phyloP scores from a whole-genome alignment of 2,113 vertebrate species.

The Thamnophis sirtalis region DNA sequence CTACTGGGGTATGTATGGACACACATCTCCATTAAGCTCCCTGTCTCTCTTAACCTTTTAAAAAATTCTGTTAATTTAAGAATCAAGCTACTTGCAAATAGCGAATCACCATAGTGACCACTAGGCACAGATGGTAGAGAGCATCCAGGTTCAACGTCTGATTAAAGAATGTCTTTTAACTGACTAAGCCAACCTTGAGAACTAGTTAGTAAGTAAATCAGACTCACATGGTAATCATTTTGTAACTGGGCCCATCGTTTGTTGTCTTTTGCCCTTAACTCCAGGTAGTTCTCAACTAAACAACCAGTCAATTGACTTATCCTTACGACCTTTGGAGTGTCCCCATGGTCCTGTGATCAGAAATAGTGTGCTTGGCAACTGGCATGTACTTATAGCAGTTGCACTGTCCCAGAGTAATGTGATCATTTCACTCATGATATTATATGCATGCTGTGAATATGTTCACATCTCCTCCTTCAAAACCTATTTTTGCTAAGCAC shows the following conservation, averaged over 20 bases:
- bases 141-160: not conserved
- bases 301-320: not conserved
- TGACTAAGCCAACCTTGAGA: not conserved
- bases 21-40: not conserved
- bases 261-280: not conserved
- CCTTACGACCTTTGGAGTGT: not conserved
- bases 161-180: not conserved
- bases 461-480: not conserved
- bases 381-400: not conserved
- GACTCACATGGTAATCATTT: not conserved
- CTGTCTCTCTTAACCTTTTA: not conserved
- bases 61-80: not conserved
- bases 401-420: not conserved
- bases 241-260: not conserved
- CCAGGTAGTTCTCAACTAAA: not conserved
- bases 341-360: not conserved
- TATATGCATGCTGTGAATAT: not conserved
- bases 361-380: not conserved
- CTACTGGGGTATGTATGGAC: not conserved
- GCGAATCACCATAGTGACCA: not conserved
- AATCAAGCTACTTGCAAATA: not conserved
- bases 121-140: not conserved
- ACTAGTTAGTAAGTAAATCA: not conserved
- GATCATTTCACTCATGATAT: not conserved
- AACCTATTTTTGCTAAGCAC: not conserved